These are phyloP conservation scores for Gouania willdenowi DNA, from an alignment of 2,797 vertebrate genomes.

Conservation along the genomic window DNA sequence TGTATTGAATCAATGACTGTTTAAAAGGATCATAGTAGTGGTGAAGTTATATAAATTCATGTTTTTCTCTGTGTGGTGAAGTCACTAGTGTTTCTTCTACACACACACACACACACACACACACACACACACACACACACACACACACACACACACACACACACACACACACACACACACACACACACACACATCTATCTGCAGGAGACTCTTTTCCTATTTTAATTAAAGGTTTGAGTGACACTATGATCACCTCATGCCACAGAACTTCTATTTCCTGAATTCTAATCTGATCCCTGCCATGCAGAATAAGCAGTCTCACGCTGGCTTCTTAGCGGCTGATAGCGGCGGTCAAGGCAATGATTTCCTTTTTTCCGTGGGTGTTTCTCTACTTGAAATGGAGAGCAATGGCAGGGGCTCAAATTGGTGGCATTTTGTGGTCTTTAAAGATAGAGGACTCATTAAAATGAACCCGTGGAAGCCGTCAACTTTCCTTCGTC, in stretches of 20 bases:
- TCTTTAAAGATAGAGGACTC: slow-evolving; percentile 90
- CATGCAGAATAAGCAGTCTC: slow-evolving; percentile 83
- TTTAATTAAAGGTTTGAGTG: slow-evolving; percentile 96
- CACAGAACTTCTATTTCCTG: slow-evolving; percentile 90
- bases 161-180: too few relatives aligned
- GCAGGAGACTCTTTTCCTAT: slow-evolving; percentile 54
- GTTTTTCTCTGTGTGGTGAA: too few relatives aligned
- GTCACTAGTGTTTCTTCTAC: too few relatives aligned
- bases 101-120: too few relatives aligned
- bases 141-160: too few relatives aligned
- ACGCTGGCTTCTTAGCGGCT: slow-evolving; percentile 93
- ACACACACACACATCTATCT: too few relatives aligned
- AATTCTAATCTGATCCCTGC: slow-evolving; percentile 93
- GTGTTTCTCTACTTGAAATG: slow-evolving; percentile 89
- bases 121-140: too few relatives aligned
- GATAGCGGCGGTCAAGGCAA: slow-evolving; percentile 86
- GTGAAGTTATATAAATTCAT: too few relatives aligned
- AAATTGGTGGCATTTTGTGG: slow-evolving; percentile 97
- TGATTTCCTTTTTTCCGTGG: slow-evolving; percentile 81
- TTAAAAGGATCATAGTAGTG: too few relatives aligned
- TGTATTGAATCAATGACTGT: too few relatives aligned
- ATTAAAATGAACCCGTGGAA: slow-evolving; percentile 88
- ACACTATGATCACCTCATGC: slow-evolving; percentile 82
- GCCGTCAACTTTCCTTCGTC: slow-evolving; percentile 86
- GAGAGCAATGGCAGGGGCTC: slow-evolving; percentile 95